phyloP scores from a whole-genome alignment of 2,113 vertebrate genomes.

The Ptychochromis oligacanthus region DNA sequence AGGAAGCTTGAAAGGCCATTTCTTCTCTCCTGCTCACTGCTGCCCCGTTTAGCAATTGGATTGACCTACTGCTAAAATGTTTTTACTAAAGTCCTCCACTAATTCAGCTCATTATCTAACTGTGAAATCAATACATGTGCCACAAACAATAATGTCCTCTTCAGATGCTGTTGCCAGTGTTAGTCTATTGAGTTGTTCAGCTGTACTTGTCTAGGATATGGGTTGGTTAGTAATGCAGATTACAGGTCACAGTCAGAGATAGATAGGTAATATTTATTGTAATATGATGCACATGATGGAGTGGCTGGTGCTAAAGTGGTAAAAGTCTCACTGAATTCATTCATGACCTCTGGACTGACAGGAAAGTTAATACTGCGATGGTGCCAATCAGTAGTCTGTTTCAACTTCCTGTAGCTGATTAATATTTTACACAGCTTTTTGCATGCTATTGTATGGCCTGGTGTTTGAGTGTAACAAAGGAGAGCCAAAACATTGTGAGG shows the following conservation, averaged over 20 bases:
- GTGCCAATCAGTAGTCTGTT: not conserved
- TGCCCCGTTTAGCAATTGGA: no score
- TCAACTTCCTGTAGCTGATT: slow-evolving; percentile 13
- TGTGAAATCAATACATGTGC: not conserved
- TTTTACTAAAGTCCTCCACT: not conserved
- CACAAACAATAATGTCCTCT: not conserved
- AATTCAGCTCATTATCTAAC: not conserved
- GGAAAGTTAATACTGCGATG: not conserved
- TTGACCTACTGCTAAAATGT: no score
- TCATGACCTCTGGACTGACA: not conserved
- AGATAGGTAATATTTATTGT: not conserved
- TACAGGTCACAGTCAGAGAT: not conserved
- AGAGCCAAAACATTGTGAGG: not conserved
- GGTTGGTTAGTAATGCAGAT: not conserved
- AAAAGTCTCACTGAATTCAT: not conserved
- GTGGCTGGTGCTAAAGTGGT: not conserved
- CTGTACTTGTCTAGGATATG: not conserved
- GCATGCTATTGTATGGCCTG: not conserved
- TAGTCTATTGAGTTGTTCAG: slow-evolving; percentile 23
- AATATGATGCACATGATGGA: not conserved
- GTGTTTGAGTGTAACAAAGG: slow-evolving; percentile 5
- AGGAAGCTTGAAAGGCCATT: no score
- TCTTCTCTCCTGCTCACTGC: no score
- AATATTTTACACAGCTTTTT: slow-evolving; percentile 30
- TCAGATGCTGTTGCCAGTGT: not conserved